Base-by-base conservation (phyloP, 2,113 vertebrate species). In the Passerina amoena region DNA sequence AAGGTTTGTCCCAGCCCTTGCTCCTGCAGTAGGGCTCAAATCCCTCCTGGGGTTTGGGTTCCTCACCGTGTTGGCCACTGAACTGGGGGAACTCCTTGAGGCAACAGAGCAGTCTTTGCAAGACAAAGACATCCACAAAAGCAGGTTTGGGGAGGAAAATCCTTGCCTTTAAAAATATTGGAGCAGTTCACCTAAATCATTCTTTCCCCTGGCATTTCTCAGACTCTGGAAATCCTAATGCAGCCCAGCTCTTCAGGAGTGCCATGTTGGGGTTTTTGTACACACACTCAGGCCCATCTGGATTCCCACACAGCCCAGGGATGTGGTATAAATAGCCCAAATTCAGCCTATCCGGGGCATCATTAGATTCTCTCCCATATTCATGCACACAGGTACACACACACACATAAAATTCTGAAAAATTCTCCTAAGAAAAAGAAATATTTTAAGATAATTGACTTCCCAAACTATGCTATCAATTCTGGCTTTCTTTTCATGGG, bases 161-260 rank as follows among this genome's bases (percentile, higher is more conserved):
- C 50, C 50, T 72, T 50, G 37, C 17, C 20, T 86, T 85, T 57
- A 20, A 61, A 75, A 81, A 30, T 9, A 35, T 1, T n/a, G 35
- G 31, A 47, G 45, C 6, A 33, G 19, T 69, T 69, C 1, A 0
- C 38, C 33, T 77, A 31, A 56, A 48, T 56, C 12, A 3, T 47
- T 45, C 10, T 70, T 92, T 77, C 23, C 38, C 35, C 47, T 2
- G 2, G 30, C 48, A 44, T 64, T 89, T 56, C 38, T 63, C 4
- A 4, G 56, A 38, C 44, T 69, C 59, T 33, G 60, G 76, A 92
- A 82, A 85, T 30, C 57, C 38, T 90, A 87, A 92, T 38, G 25
- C 50, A 90, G 50, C 35, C 66, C 88, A 86, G 71, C 50, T 81
- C 69, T 47, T 75, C 56, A 16, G 51, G 90, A 88, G 42, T 53